Evolutionary conservation across 2,888 invertebrate genomes (phyloP).

Genomic region (Thalpophila matura): DNA sequence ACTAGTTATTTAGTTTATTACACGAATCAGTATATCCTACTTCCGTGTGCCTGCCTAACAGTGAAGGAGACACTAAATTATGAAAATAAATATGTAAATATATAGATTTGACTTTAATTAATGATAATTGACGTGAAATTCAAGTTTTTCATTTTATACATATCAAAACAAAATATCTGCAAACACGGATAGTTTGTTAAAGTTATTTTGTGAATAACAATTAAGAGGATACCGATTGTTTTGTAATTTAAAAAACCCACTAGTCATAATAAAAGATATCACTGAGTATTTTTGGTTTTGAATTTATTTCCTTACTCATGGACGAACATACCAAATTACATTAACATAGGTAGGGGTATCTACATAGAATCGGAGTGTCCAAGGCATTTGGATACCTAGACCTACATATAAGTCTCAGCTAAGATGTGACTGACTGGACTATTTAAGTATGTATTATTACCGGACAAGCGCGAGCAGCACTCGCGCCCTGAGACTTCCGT

Average conservation of each 20-base stretch:
- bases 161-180: slow-evolving; percentile 84
- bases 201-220: slow-evolving; percentile 81
- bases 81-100: slow-evolving; percentile 72
- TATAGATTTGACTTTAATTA: slow-evolving; percentile 66
- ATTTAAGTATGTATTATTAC: too few species aligned
- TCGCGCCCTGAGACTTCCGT: too few species aligned
- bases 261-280: slow-evolving; percentile 93
- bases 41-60: slow-evolving; percentile 85
- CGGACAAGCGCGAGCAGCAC: too few species aligned
- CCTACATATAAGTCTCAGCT: too few species aligned
- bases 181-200: slow-evolving; percentile 76
- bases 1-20: slow-evolving; percentile 71
- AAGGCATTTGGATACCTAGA: too few species aligned
- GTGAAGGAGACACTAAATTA: slow-evolving; percentile 72
- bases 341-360: too few species aligned
- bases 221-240: slow-evolving; percentile 84
- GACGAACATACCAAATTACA: too few species aligned
- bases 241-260: slow-evolving; percentile 93
- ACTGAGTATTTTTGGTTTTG: slow-evolving; percentile 78
- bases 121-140: slow-evolving; percentile 68
- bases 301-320: too few species aligned
- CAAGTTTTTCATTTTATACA: slow-evolving; percentile 89
- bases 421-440: too few species aligned
- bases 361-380: too few species aligned
- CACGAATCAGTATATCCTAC: slow-evolving; percentile 75